phyloP scores from a whole-genome alignment of 2,113 vertebrate species.

The Hymenochirus boettgeri region DNA sequence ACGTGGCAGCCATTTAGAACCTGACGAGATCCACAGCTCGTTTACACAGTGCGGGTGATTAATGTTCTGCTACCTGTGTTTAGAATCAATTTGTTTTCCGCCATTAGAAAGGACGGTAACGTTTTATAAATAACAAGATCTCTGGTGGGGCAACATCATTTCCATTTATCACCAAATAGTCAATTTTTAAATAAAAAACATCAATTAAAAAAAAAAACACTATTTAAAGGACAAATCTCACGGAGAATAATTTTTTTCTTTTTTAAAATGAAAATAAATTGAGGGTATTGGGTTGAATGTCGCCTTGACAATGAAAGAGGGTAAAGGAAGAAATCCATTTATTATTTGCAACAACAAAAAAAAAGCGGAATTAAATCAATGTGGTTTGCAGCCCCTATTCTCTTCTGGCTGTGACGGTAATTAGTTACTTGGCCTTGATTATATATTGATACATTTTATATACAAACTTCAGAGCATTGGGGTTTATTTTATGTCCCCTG shows the following conservation, averaged over 20 bases:
- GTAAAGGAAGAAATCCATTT: no score
- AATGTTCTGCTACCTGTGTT: constrained; percentile 26
- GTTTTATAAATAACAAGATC: constrained; percentile 6
- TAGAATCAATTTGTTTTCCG: constrained; percentile 19
- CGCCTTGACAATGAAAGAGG: no score
- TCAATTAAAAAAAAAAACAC: constrained; percentile 7
- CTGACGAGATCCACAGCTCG: constrained; percentile 8
- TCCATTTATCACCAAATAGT: constrained; percentile 16
- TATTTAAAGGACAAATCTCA: background rate
- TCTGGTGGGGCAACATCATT: constrained; percentile 19
- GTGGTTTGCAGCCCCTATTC: background rate
- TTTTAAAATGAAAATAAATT: no score
- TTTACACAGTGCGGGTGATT: constrained; percentile 19
- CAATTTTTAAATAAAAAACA: constrained; percentile 16
- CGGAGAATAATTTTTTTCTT: no score
- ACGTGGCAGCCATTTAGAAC: constrained; percentile 5
- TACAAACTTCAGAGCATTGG: constrained; percentile 18
- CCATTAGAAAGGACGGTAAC: background rate
- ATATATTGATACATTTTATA: constrained; percentile 17
- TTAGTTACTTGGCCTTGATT: constrained; percentile 9
- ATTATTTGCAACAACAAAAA: no score
- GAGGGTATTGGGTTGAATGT: no score
- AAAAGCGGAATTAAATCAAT: no score
- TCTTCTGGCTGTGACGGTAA: background rate
- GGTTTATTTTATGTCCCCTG: constrained; percentile 18